A percentile compares a stretch with the other conserved stretches of the same genome.
phyloP scores from a whole-genome alignment of 2,888 invertebrate species.

The Macrosiphum euphorbiae region DNA sequence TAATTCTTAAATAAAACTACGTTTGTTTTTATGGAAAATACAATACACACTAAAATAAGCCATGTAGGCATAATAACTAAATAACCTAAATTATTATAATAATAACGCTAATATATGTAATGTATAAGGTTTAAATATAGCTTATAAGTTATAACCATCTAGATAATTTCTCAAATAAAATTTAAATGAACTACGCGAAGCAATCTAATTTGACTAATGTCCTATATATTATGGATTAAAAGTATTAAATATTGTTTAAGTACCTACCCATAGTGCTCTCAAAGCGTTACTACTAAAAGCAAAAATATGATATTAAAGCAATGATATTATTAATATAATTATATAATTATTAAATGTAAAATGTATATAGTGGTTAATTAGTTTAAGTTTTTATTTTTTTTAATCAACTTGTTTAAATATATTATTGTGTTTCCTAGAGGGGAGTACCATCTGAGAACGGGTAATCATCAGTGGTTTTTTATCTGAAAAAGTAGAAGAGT shows the following conservation, averaged over 20 bases:
- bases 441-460: background rate
- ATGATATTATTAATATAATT: background rate
- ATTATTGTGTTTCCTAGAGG: background rate
- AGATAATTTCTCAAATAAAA: background rate
- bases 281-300: background rate
- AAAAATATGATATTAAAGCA: background rate
- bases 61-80: background rate
- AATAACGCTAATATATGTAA: background rate
- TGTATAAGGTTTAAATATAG: background rate
- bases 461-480: background rate
- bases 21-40: background rate
- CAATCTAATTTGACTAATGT: background rate
- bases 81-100: background rate
- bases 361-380: background rate
- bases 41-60: background rate
- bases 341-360: background rate
- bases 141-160: background rate
- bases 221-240: background rate
- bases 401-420: background rate
- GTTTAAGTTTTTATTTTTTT: background rate
- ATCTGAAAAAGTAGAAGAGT: background rate
- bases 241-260: background rate
- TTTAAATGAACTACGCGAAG: background rate
- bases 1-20: background rate
- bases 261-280: background rate